Evolutionary conservation across 1,140 invertebrate genomes (phyloP).

Genomic region (Drosophila kikkawai): DNA sequence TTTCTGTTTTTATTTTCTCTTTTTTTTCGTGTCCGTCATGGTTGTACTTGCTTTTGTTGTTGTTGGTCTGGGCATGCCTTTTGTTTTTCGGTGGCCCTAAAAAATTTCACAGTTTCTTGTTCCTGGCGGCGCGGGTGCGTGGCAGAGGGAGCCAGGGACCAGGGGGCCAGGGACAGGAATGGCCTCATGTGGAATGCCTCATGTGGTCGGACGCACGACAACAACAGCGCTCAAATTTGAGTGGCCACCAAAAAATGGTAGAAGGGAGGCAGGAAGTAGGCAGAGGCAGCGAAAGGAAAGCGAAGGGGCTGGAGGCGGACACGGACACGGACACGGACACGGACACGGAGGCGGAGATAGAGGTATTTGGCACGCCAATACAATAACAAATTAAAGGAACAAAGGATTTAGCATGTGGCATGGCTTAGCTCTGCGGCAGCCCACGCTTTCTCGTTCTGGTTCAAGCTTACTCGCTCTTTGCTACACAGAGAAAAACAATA

Average conservation of each 20-base stretch:
- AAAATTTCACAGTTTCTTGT: conserved; percentile 78
- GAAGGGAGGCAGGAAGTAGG: background rate
- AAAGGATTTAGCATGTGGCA: conserved; percentile 76
- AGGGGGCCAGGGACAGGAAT: conserved; percentile 1
- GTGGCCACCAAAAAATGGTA: conserved; percentile 31
- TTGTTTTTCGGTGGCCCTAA: conserved; percentile 66
- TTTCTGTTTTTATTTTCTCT: conserved; percentile 18
- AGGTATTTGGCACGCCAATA: conserved; percentile 73
- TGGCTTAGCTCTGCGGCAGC: conserved; percentile 66
- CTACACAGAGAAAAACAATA: conserved; percentile 1
- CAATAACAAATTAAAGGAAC: conserved; percentile 82
- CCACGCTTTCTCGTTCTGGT: background rate
- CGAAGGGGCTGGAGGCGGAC: background rate
- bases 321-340: background rate
- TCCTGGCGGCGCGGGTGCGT: conserved; percentile 35
- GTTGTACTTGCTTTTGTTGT: conserved; percentile 18
- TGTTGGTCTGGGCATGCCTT: conserved; percentile 49
- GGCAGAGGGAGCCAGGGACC: background rate
- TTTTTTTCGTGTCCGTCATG: conserved; percentile 4
- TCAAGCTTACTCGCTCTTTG: background rate
- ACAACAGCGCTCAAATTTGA: conserved; percentile 72
- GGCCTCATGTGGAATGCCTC: conserved; percentile 38
- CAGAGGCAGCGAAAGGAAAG: too few species aligned
- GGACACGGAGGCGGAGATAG: conserved; percentile 13
- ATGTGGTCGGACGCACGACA: conserved; percentile 71